phyloP scores from a whole-genome alignment of 2,888 invertebrate species.

The Sarcophaga rosellei region DNA sequence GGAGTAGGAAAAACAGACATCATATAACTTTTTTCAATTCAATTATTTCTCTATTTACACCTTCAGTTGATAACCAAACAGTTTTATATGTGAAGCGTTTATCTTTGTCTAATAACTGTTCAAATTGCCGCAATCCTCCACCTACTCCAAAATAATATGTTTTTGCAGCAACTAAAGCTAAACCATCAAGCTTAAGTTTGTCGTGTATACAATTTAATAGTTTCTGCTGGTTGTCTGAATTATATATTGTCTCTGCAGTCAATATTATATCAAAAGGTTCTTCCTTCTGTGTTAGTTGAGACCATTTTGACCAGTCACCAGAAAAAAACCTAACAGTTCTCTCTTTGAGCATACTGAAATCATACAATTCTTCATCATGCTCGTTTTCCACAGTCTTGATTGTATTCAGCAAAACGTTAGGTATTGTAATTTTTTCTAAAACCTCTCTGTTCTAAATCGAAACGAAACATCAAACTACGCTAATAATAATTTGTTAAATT shows the following conservation, averaged over 20 bases:
- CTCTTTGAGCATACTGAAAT: conserved; percentile 34
- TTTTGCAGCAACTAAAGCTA: conserved; percentile 92
- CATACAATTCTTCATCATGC: conserved; percentile 21
- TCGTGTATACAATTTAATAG: conserved; percentile 86
- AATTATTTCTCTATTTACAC: conserved; percentile 78
- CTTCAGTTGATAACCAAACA: conserved; percentile 85
- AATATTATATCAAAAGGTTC: conserved; percentile 91
- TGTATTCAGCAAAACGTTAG: conserved; percentile 88
- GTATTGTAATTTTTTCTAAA: conserved; percentile 89
- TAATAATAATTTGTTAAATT: conserved; percentile 2
- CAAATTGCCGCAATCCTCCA: conserved; percentile 91
- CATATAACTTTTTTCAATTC: conserved; percentile 71
- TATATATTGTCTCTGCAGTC: conserved; percentile 97
- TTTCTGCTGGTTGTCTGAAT: conserved; percentile 89
- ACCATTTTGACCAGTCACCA: conserved; percentile 89
- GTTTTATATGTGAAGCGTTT: conserved; percentile 83
- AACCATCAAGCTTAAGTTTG: conserved; percentile 84
- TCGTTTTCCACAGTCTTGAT: conserved; percentile 59
- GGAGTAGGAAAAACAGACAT: background rate
- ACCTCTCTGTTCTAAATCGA: conserved; percentile 92
- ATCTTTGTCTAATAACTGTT: conserved; percentile 83
- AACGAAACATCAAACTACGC: conserved; percentile 20
- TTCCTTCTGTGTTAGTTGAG: conserved; percentile 78
- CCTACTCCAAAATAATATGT: conserved; percentile 97
- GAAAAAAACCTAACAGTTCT: conserved; percentile 83